These are phyloP conservation scores for Todiramphus chloris DNA, from an alignment of 2,113 vertebrate species.

Conservation along the genomic window DNA sequence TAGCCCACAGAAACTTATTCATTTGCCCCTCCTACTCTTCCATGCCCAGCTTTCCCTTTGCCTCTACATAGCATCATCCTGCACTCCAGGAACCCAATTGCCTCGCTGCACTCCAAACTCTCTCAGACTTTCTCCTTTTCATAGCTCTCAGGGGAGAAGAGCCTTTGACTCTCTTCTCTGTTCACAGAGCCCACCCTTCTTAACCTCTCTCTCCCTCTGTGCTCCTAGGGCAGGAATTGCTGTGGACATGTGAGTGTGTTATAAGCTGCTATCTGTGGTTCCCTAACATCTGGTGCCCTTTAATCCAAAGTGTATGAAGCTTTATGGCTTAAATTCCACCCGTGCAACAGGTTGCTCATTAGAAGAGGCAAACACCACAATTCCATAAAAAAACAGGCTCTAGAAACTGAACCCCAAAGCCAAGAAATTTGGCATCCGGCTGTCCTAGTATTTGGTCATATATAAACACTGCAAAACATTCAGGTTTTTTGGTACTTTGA, in stretches of 20 bases:
- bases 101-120: neutral
- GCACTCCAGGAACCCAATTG: neutral
- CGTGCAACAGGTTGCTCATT: neutral
- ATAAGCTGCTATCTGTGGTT: neutral
- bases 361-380: neutral
- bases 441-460: neutral
- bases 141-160: neutral
- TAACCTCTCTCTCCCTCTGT: neutral
- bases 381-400: neutral
- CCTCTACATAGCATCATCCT: neutral
- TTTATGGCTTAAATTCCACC: neutral
- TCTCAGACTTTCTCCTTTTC: neutral
- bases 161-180: neutral
- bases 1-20: neutral
- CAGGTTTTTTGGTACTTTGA: neutral
- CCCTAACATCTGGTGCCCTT: neutral
- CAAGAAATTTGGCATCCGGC: neutral
- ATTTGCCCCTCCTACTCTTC: neutral
- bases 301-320: neutral
- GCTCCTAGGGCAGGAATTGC: neutral
- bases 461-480: neutral
- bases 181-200: neutral
- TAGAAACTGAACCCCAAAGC: neutral
- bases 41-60: neutral
- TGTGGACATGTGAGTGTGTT: neutral